Percentiles rank a stretch among this genome's conserved stretches.
These are phyloP conservation scores for Andrena bucephala DNA, from an alignment of 2,888 invertebrate species.

Conservation along the genomic window DNA sequence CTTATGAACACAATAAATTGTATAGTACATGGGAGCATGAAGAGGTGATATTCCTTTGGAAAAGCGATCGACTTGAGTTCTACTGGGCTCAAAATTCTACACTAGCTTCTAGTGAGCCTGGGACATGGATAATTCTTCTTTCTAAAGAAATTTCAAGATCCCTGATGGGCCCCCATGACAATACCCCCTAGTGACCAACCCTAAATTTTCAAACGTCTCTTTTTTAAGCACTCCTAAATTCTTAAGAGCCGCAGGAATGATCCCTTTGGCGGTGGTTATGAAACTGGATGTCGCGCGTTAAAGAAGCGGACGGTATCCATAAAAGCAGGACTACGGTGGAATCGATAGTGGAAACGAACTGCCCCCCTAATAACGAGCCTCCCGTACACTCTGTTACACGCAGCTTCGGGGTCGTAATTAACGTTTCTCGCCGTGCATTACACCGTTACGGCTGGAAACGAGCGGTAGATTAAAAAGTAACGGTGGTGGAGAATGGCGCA, in stretches of 20 bases:
- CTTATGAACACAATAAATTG: too few relatives aligned
- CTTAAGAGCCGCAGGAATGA: neutral
- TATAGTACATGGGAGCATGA: too few relatives aligned
- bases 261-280: neutral
- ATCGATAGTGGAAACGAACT: slow-evolving; percentile 10
- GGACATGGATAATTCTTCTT: too few relatives aligned
- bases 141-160: too few relatives aligned
- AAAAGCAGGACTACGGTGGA: neutral
- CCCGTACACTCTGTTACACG: neutral
- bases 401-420: slow-evolving; percentile 13
- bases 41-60: too few relatives aligned
- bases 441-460: slow-evolving; percentile 9
- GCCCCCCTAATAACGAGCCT: neutral
- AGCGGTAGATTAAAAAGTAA: slow-evolving; percentile 33
- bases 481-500: too few relatives aligned
- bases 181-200: too few relatives aligned
- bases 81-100: neutral
- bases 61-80: neutral
- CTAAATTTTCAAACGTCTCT: too few relatives aligned
- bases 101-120: too few relatives aligned
- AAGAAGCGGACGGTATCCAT: slow-evolving; percentile 1
- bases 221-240: neutral
- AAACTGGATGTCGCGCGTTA: slow-evolving; percentile 1
- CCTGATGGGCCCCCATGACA: too few relatives aligned
- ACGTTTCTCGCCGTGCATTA: slow-evolving; percentile 15